Conservation (phyloP, 2,888 invertebrate species). For the Cataglyphis rosenhaueri region DNA sequence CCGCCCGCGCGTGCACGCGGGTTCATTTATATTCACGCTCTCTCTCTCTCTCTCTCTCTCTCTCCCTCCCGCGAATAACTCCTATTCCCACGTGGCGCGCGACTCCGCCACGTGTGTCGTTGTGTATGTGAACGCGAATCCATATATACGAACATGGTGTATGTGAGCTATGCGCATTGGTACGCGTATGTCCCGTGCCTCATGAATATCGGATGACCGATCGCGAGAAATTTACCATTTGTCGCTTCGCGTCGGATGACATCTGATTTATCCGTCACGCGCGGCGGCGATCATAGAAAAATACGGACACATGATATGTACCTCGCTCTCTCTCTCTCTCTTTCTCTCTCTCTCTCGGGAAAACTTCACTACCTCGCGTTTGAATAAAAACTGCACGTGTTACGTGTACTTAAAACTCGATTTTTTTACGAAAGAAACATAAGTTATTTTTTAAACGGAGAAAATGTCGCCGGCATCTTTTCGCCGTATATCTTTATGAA, state of each 20-base stretch:
- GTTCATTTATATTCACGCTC: constrained; percentile 69
- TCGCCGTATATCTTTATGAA: constrained; percentile 6
- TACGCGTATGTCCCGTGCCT: background rate
- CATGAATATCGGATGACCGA: constrained; percentile 37
- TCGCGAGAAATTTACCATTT: constrained; percentile 38
- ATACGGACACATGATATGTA: background rate
- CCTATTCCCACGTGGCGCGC: constrained; percentile 57
- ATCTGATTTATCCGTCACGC: background rate
- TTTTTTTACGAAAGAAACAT: background rate
- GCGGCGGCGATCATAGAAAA: background rate
- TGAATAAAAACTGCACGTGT: background rate
- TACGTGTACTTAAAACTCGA: background rate
- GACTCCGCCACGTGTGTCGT: constrained; percentile 27
- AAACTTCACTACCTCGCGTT: background rate
- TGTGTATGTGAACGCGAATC: constrained; percentile 5
- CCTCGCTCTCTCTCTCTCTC: background rate
- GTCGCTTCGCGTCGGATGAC: constrained; percentile 12
- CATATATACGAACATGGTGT: background rate
- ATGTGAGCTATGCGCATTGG: background rate
- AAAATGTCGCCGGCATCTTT: background rate
- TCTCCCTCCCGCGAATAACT: constrained; percentile 59
- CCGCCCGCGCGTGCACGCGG: constrained; percentile 50
- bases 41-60: background rate
- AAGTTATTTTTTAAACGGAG: background rate
- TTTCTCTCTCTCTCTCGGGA: background rate